Conservation (phyloP, 2,888 invertebrate species). For the Philaethria dido region DNA sequence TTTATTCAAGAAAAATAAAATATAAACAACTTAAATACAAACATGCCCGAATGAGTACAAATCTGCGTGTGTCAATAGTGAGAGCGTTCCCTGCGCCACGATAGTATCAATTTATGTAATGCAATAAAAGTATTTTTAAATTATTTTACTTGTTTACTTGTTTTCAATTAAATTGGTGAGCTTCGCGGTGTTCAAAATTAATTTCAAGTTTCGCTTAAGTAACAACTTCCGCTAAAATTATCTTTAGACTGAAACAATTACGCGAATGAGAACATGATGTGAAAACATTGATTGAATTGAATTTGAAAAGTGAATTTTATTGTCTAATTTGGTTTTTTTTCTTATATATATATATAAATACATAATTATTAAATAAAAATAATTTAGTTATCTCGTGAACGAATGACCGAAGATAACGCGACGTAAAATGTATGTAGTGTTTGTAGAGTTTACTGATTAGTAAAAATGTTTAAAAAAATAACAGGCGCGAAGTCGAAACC, state of each 20-base stretch:
- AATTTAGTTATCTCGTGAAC: too few species aligned
- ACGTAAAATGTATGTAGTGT: too few species aligned
- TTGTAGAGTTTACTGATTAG: too few species aligned
- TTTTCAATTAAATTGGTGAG: neutral
- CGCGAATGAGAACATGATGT: neutral
- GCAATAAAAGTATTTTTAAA: neutral
- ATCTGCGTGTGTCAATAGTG: too few species aligned
- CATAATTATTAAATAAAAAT: neutral
- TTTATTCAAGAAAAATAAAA: too few species aligned
- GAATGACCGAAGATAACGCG: too few species aligned
- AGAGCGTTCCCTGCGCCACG: neutral
- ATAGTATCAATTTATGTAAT: neutral
- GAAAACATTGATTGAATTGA: neutral
- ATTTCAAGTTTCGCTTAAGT: conserved; percentile 4
- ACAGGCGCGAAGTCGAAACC: neutral
- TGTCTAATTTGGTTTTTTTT: neutral
- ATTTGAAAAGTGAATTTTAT: neutral
- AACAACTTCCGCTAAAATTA: conserved; percentile 10
- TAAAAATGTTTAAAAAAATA: neutral
- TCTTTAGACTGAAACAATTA: conserved; percentile 4
- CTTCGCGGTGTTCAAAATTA: conserved; percentile 3
- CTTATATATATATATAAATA: neutral
- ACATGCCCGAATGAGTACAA: too few species aligned
- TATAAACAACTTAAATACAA: too few species aligned
- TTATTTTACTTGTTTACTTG: neutral